A percentile compares a stretch with the other conserved stretches of the same genome.
Conservation (phyloP, 2,797 vertebrate species). For the Tadarida brasiliensis region DNA sequence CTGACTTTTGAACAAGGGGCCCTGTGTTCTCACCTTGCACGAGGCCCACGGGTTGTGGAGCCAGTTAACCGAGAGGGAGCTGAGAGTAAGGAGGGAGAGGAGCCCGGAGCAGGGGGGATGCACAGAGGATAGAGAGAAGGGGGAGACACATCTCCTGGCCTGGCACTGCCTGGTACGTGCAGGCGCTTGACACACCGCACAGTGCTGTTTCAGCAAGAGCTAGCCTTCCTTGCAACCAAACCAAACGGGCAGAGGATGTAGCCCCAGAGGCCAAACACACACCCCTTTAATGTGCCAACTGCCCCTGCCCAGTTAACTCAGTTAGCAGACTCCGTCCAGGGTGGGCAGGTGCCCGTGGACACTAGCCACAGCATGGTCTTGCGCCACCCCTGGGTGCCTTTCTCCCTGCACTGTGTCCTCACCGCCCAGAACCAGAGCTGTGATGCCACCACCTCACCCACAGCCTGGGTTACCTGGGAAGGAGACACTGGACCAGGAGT, state of each 20-base stretch:
- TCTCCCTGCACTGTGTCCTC: not conserved
- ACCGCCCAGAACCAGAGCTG: not conserved
- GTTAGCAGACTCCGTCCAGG: not conserved
- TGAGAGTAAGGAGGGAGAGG: not conserved
- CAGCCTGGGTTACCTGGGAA: not conserved
- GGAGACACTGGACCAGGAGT: not conserved
- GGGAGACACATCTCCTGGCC: rapidly evolving
- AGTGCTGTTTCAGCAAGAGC: not conserved
- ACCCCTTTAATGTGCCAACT: not conserved
- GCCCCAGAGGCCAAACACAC: not conserved
- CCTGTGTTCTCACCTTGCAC: not conserved
- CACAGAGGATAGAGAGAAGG: not conserved
- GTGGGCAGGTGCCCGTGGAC: not conserved
- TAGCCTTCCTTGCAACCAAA: not conserved
- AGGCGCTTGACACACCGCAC: not conserved
- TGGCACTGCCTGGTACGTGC: not conserved
- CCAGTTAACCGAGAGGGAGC: not conserved
- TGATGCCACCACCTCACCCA: not conserved
- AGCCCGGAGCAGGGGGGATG: not conserved
- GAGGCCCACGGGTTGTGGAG: not conserved
- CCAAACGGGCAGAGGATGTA: no score
- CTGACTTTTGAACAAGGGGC: not conserved
- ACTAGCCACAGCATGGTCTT: not conserved
- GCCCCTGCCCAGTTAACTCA: not conserved
- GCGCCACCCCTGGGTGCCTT: not conserved